Evolutionary conservation across 2,797 vertebrate genomes (phyloP), one percentile per base, ranked within the genome.

Genomic region (Sebastes iracundus): DNA sequence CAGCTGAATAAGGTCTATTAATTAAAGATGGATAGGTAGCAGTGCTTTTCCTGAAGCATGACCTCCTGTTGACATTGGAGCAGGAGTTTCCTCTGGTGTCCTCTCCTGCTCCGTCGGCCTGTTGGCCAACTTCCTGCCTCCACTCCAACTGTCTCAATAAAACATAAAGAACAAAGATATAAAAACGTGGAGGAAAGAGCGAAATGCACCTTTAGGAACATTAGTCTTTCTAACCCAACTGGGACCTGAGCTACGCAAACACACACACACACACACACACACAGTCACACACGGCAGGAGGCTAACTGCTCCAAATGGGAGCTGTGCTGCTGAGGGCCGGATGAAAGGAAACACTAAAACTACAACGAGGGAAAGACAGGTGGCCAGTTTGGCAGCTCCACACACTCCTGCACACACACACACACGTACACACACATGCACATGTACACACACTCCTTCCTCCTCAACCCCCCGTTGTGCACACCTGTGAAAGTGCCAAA

Each of bases 261-360:
- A 82, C 88, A 79, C 85, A 63, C 80, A 59, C 75, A 60, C 82
- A 49, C 82, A 80, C 72, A 84, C 60, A 77, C 65, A 56, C 73
- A 63, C 77, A 69, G 72, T 80, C 74, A 65, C 78, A 86, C 92
- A 79, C 90, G 77, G 89, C 92, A 84, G 93, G 93, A 94, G 93
- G 89, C 91, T 91, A 91, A 92, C 90, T 92, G 89, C 93, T 92
- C 93, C 90, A 89, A 94, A 92, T 93, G 93, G 93, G 93, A 94
- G 92, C 93, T 94, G 91, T 92, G 93, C 90, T 95, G 94, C 93
- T 59, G 90, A 92, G 90, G 88, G 90, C 91, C 79, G 88, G 94
- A 94, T 94, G 93, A 95, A 95, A 95, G 95, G 93, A 93, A 94
- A 94, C 93, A 94, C 94, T 91, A 95, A 95, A 95, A 94, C 94